A percentile compares a stretch with the other conserved stretches of the same genome.
These are phyloP conservation scores for Napeogenes inachia DNA, from an alignment of 2,888 invertebrate genomes.

Conservation along the genomic window DNA sequence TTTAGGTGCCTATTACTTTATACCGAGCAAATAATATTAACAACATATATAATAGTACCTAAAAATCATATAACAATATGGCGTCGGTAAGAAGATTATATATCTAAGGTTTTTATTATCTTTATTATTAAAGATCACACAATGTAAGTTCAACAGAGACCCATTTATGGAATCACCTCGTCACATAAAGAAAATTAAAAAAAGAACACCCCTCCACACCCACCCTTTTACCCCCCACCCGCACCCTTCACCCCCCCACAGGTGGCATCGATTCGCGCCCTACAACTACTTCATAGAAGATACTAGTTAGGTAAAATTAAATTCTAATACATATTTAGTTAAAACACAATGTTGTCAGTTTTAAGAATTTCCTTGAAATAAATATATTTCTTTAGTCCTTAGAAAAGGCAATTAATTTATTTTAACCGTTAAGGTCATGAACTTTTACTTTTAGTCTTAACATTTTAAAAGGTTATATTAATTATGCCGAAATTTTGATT, in stretches of 20 bases:
- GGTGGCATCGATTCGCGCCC: constrained; percentile 41
- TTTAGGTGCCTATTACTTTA: too few species aligned
- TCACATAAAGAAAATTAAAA: constrained; percentile 43
- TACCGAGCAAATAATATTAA: too few species aligned
- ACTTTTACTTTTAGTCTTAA: too few species aligned
- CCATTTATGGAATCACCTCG: constrained; percentile 26
- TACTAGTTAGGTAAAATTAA: not conserved
- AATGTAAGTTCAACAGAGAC: constrained; percentile 16
- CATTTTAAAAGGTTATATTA: too few species aligned
- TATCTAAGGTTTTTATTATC: not conserved
- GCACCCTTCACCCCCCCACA: constrained; percentile 13
- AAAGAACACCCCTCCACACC: constrained; percentile 20
- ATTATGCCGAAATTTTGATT: too few species aligned
- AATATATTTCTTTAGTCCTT: too few species aligned
- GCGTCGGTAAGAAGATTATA: not conserved
- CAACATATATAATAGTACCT: not conserved
- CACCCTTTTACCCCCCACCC: constrained; percentile 11
- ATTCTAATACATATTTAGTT: not conserved
- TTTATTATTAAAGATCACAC: not conserved
- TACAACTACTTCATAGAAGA: constrained; percentile 33
- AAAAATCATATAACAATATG: too few species aligned
- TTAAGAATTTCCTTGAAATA: too few species aligned
- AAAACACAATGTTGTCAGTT: too few species aligned
- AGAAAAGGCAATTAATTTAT: too few species aligned
- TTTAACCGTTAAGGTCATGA: too few species aligned